These are phyloP conservation scores for Tamandua tetradactyla DNA, from an alignment of 2,797 vertebrate species.

Conservation along the genomic window DNA sequence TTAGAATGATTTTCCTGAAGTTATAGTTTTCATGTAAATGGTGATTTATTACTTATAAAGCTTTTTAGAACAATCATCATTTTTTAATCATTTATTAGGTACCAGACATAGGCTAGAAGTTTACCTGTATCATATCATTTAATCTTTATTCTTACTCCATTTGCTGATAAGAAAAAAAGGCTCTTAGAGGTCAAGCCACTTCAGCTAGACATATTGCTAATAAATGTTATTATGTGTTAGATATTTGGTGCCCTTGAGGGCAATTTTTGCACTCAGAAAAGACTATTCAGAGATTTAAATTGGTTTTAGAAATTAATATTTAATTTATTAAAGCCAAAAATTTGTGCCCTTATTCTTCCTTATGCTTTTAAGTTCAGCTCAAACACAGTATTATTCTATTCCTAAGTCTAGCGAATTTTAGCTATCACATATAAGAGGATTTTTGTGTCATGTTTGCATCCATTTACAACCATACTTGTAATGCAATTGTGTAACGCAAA, in stretches of 20 bases:
- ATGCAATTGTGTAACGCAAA: too few species aligned
- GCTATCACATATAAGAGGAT: neutral
- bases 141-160: neutral
- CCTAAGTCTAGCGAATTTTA: conserved; percentile 23
- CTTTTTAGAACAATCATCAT: neutral
- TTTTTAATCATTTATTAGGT: neutral
- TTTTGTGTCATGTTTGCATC: conserved; percentile 35
- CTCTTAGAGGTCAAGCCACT: neutral
- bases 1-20: neutral
- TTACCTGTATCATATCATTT: neutral
- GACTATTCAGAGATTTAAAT: neutral
- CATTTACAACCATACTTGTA: conserved; percentile 19
- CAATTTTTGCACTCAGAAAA: neutral
- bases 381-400: neutral
- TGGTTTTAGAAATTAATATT: conserved; percentile 25
- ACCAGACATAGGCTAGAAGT: neutral
- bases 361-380: neutral
- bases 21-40: neutral
- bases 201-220: neutral
- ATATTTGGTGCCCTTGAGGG: neutral
- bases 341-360: neutral
- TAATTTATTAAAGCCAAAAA: conserved; percentile 21
- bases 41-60: neutral
- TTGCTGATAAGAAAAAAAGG: neutral
- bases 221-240: neutral